Percentiles rank a stretch among this genome's conserved stretches.
These are phyloP conservation scores for Papilio polytes DNA, from an alignment of 1,140 invertebrate species.

Conservation along the genomic window DNA sequence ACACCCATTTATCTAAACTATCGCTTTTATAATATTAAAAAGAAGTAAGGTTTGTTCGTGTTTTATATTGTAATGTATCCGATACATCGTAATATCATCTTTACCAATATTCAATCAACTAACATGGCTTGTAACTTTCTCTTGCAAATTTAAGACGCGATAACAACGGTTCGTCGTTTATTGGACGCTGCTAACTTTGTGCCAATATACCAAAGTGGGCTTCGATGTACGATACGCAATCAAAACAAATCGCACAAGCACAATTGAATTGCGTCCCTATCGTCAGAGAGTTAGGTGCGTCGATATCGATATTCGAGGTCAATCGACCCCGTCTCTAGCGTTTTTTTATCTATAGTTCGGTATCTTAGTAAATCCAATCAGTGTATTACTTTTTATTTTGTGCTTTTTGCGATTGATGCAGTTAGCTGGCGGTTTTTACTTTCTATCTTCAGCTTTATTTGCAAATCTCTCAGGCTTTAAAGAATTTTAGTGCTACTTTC, in stretches of 20 bases:
- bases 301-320: slow-evolving; percentile 19
- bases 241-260: slow-evolving; percentile 3
- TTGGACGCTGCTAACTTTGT: slow-evolving; percentile 14
- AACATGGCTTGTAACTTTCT: slow-evolving; percentile 7
- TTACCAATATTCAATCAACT: background rate
- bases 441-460: slow-evolving; percentile 18
- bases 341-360: slow-evolving; percentile 5
- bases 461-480: slow-evolving; percentile 14
- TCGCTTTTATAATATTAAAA: too few species aligned
- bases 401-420: slow-evolving; percentile 5
- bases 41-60: too few species aligned
- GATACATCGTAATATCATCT: background rate
- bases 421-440: background rate
- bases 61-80: background rate
- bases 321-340: background rate
- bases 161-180: slow-evolving; percentile 17
- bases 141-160: background rate
- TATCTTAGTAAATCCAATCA: slow-evolving; percentile 21
- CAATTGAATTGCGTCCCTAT: slow-evolving; percentile 17
- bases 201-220: slow-evolving; percentile 13
- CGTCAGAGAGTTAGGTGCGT: background rate
- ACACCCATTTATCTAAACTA: too few species aligned
- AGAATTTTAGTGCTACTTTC: slow-evolving; percentile 13
- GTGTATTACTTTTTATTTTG: slow-evolving; percentile 7
- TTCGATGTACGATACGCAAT: slow-evolving; percentile 20